These are phyloP conservation scores for Perca fluviatilis DNA, from an alignment of 2,113 vertebrate genomes.

Conservation along the genomic window DNA sequence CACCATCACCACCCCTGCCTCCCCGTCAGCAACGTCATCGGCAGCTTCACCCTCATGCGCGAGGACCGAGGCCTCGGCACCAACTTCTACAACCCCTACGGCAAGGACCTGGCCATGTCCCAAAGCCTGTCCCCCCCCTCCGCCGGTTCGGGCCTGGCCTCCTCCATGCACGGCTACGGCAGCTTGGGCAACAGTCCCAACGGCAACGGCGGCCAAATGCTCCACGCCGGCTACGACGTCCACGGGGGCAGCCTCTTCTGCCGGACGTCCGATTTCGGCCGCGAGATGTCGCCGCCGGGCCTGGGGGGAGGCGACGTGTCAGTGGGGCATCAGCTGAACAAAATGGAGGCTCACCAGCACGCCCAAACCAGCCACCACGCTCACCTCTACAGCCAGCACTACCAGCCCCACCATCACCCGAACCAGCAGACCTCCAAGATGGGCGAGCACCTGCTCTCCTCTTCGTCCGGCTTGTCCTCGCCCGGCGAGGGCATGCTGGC, in stretches of 20 bases:
- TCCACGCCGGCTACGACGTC: constrained; percentile 84
- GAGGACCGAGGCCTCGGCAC: constrained; percentile 85
- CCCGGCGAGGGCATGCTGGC: constrained; percentile 80
- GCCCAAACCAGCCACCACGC: constrained; percentile 75
- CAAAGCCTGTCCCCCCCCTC: constrained; percentile 84
- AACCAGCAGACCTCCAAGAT: constrained; percentile 83
- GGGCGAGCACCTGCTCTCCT: constrained; percentile 80
- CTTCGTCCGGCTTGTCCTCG: constrained; percentile 72
- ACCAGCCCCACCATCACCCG: constrained; percentile 82
- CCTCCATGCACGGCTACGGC: constrained; percentile 84
- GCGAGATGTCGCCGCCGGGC: constrained; percentile 86
- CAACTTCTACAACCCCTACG: constrained; percentile 88
- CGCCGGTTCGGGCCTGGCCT: constrained; percentile 77
- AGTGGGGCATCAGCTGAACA: constrained; percentile 83
- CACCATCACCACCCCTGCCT: constrained; percentile 87
- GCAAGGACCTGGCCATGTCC: constrained; percentile 87
- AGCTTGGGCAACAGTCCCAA: constrained; percentile 79
- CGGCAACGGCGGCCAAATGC: constrained; percentile 80
- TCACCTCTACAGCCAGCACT: constrained; percentile 86
- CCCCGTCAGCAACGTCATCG: constrained; percentile 88
- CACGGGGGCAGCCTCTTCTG: constrained; percentile 86
- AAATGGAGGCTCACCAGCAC: constrained; percentile 85
- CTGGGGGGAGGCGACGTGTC: constrained; percentile 74
- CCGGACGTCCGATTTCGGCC: constrained; percentile 83
- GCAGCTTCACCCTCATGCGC: constrained; percentile 89